phyloP scores from a whole-genome alignment of 2,888 invertebrate genomes.

The Scrobipalpa atriplicella region DNA sequence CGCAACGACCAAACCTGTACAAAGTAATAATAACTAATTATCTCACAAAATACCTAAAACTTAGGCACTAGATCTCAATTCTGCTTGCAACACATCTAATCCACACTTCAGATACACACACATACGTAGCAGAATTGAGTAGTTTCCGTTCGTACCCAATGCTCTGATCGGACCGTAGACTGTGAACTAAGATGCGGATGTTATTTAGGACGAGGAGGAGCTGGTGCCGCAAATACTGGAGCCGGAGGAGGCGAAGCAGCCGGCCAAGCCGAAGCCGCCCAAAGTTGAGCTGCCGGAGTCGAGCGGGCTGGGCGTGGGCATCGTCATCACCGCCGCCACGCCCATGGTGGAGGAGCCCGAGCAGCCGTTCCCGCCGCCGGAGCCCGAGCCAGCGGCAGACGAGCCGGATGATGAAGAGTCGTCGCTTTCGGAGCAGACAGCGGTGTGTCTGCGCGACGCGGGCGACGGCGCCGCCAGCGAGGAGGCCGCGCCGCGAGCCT shows the following conservation, averaged over 20 bases:
- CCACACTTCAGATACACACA: constrained; percentile 9
- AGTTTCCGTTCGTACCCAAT: neutral
- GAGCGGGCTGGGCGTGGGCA: constrained; percentile 91
- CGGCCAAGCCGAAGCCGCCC: constrained; percentile 52
- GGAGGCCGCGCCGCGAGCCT: constrained; percentile 81
- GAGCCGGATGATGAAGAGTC: constrained; percentile 71
- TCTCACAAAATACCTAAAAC: constrained; percentile 1
- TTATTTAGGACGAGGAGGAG: constrained; percentile 47
- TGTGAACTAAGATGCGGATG: neutral
- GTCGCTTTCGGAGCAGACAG: constrained; percentile 75
- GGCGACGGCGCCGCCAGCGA: constrained; percentile 84
- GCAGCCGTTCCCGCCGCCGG: constrained; percentile 88
- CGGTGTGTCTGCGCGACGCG: constrained; percentile 69
- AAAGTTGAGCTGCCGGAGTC: constrained; percentile 73
- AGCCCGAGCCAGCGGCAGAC: constrained; percentile 48
- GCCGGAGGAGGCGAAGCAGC: constrained; percentile 38
- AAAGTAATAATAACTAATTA: neutral
- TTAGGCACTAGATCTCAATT: constrained; percentile 21
- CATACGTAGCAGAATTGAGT: constrained; percentile 9
- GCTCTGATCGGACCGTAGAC: too few relatives aligned
- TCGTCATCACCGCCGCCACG: constrained; percentile 96
- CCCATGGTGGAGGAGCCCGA: constrained; percentile 95
- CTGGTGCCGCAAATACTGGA: constrained; percentile 45
- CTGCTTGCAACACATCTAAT: constrained; percentile 22
- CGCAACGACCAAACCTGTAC: neutral